Evolutionary conservation across 2,113 vertebrate species (phyloP), one percentile per base, ranked within the genome.

Genomic region (Pogonocichla stellata): DNA sequence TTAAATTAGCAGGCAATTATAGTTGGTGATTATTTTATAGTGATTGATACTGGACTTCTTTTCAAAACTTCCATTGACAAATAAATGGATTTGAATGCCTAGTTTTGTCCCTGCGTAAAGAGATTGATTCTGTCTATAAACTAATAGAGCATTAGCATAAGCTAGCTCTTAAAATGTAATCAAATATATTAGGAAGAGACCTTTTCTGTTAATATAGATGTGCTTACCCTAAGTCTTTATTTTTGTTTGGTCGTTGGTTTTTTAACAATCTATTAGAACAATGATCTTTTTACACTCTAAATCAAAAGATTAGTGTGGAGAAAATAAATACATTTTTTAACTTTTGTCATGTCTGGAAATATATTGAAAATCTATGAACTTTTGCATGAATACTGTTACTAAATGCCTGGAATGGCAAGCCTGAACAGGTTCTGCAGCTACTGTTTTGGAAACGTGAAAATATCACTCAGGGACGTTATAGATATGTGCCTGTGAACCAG

Each of bases 241-340:
- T n/a, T 48, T 28, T n/a, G 10, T 0, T 86, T 29, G 10, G 10
- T 51, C 83, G 8, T 1, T 3, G 0, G 0, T 48, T 61, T 24
- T 42, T 40, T 47, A 67, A 25, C 14, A 51, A 19, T 26, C 19
- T n/a, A 4, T 48, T 62, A 64, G 12, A 53, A 36, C 10, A n/a
- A 7, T 40, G 5, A 50, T 17, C 10, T 58, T 78, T 77, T 84
- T 53, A 36, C 1, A 24, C 7, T 15, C 7, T 51, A 81, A 64
- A 81, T 38, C 11, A 42, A 73, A 90, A 79, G 1, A 48, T 9
- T 65, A 47, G 9, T 47, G 9, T 23, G 60, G 47, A 67, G 48
- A 48, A 20, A 79, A 40, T 2, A 34, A 48, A 36, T 13, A 14
- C 1, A 7, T n/a, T 25, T 26, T 56, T 19, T 19, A 64, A 64